Conservation (phyloP, 2,888 invertebrate genomes). For the Drosophila siamana region DNA sequence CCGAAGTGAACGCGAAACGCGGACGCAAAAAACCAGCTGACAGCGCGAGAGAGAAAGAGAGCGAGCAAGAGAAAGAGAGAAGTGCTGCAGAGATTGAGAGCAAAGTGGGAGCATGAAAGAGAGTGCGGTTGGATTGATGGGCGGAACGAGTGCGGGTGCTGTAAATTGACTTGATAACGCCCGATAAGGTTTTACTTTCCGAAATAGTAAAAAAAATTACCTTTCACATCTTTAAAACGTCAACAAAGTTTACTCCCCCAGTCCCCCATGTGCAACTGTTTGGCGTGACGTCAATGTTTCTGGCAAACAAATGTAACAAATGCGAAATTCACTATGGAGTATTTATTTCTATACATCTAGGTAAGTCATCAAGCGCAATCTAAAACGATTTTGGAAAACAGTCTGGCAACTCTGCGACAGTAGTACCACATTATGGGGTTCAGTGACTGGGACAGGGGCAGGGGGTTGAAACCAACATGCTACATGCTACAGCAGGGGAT, state of each 20-base stretch:
- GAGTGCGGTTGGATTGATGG: neutral
- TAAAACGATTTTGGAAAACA: conserved; percentile 1
- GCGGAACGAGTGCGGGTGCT: conserved; percentile 37
- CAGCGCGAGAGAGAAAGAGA: conserved; percentile 27
- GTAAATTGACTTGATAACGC: conserved; percentile 27
- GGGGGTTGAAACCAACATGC: conserved; percentile 19
- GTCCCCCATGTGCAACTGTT: neutral
- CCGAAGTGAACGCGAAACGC: conserved; percentile 60
- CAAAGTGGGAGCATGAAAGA: neutral
- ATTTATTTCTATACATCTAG: neutral
- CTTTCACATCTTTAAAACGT: conserved; percentile 20
- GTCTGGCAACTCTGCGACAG: conserved; percentile 37
- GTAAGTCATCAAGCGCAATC: neutral
- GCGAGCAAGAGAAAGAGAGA: neutral
- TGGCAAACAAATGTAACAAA: conserved; percentile 20
- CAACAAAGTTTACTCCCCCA: conserved; percentile 15
- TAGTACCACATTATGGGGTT: neutral
- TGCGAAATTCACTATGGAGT: neutral
- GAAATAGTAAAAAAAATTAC: conserved; percentile 7
- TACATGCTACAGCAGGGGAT: conserved; percentile 27
- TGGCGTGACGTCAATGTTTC: conserved; percentile 19
- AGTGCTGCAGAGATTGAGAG: conserved; percentile 24
- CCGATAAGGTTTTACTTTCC: conserved; percentile 18
- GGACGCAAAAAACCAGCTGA: conserved; percentile 71
- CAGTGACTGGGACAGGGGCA: neutral